Evolutionary conservation across 2,888 invertebrate genomes (phyloP).

Genomic region (Drosophila limbata): DNA sequence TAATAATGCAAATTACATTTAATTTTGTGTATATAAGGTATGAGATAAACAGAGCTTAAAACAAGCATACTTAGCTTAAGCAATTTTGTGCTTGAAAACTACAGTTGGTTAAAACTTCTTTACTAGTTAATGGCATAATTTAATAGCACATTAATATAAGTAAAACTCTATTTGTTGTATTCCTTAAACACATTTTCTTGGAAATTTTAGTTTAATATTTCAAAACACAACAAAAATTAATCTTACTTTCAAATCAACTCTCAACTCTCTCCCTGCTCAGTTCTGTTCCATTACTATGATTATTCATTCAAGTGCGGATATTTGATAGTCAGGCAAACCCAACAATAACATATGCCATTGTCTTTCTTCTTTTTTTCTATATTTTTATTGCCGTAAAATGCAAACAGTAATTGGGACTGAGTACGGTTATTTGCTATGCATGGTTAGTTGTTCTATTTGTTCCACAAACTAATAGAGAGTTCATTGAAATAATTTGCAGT

Average conservation of each 20-base stretch:
- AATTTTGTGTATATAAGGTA: neutral
- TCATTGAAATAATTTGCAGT: constrained; percentile 52
- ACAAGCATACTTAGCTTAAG: neutral
- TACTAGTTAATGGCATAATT: neutral
- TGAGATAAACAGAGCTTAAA: neutral
- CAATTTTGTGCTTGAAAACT: neutral
- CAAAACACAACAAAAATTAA: too few species aligned
- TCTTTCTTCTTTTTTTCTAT: constrained; percentile 13
- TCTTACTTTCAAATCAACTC: neutral
- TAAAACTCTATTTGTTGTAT: too few species aligned
- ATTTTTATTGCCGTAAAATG: constrained; percentile 37
- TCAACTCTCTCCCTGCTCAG: neutral
- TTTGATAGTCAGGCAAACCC: constrained; percentile 21
- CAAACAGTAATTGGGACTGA: constrained; percentile 31
- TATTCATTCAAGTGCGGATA: constrained; percentile 28
- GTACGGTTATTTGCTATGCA: constrained; percentile 44
- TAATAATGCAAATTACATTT: neutral
- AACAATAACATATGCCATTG: constrained; percentile 12
- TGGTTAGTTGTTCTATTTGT: constrained; percentile 42
- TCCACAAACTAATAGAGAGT: constrained; percentile 20
- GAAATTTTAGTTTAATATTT: too few species aligned
- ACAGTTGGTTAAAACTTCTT: neutral
- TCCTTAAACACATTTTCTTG: too few species aligned
- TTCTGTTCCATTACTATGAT: neutral
- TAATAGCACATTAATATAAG: too few species aligned